A percentile compares a stretch with the other conserved stretches of the same genome.
Conservation (phyloP, 2,797 vertebrate genomes). For the Myotis vivesi region DNA sequence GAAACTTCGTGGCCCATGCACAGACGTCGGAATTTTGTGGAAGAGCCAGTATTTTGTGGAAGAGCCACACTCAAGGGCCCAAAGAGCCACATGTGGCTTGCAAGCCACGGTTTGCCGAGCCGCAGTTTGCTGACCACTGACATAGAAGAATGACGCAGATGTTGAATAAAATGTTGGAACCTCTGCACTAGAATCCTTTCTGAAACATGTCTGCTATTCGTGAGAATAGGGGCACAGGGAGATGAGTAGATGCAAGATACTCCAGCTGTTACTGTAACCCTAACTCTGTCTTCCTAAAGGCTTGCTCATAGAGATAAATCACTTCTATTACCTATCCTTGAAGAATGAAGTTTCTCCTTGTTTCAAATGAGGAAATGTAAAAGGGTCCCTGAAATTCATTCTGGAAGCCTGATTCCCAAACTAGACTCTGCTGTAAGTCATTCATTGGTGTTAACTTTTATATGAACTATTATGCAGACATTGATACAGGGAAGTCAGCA, state of each 20-base stretch:
- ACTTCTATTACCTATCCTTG: conserved; percentile 66
- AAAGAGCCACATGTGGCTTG: fast-evolving
- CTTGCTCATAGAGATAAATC: conserved; percentile 68
- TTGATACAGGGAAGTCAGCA: not conserved
- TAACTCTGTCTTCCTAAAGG: conserved; percentile 59
- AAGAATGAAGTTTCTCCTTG: conserved; percentile 56
- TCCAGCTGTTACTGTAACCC: conserved; percentile 65
- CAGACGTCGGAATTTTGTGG: no score
- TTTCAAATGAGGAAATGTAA: conserved; percentile 55
- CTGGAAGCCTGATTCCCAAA: not conserved
- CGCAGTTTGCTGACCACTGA: not conserved
- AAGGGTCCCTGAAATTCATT: conserved; percentile 34
- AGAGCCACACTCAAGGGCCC: no score
- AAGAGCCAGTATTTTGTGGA: no score
- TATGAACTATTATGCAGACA: not conserved
- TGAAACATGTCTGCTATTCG: conserved; percentile 32
- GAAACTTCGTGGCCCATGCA: no score
- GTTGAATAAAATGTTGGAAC: not conserved
- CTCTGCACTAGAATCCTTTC: not conserved
- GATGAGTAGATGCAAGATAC: conserved; percentile 29
- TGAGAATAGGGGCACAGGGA: not conserved
- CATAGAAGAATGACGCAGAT: not conserved
- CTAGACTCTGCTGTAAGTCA: not conserved
- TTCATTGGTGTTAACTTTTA: not conserved
- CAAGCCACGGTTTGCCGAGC: no score